Evolutionary conservation across 2,797 vertebrate genomes (phyloP), one percentile per base, ranked within the genome.

Genomic region (Megaceryle alcyon): DNA sequence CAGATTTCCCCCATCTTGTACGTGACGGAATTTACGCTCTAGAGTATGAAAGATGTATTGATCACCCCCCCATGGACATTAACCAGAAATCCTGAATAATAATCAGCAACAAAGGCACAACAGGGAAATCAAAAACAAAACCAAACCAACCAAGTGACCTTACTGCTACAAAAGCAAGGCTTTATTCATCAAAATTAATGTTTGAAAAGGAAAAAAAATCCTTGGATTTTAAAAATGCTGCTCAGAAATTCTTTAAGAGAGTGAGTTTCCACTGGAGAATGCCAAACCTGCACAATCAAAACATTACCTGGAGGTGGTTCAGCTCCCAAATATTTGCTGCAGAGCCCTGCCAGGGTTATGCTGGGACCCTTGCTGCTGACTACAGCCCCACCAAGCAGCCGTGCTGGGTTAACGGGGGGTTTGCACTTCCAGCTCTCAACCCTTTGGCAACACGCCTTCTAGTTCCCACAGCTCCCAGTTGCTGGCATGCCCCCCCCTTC

Each of bases 241-340:
- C 61, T 54, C 35, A 87, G 86, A 89, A 95, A 93, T 93, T 86
- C 90, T 79, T 88, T 69, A 17, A 29, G 57, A 51, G 46, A 86
- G 41, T 1, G 11, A 87, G 56, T 91, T 94, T 95, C 87, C 91
- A 96, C 9, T 31, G 35, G 44, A 72, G 89, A 89, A 60, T 33
- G 87, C 87, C 95, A 94, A 90, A 82, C 22, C 71, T 91, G 56
- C 87, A 19, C 70, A 80, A 91, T 37, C 59, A 33, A 93, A 96
- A 88, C 73, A 80, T 28, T 4, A 92, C 86, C 75, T 56, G 76
- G 88, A 91, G 81, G 68, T 41, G 72, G 84, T 65, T 93, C 61
- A 82, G 57, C 14, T 29, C 68, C 28, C 71, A 59, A 88, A 56
- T 63, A 64, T 5, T 15, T 9, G 26, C 81, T 76, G 44, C 61